These are phyloP conservation scores for Oxystoma pomonae DNA, from an alignment of 2,888 invertebrate species.

Conservation along the genomic window DNA sequence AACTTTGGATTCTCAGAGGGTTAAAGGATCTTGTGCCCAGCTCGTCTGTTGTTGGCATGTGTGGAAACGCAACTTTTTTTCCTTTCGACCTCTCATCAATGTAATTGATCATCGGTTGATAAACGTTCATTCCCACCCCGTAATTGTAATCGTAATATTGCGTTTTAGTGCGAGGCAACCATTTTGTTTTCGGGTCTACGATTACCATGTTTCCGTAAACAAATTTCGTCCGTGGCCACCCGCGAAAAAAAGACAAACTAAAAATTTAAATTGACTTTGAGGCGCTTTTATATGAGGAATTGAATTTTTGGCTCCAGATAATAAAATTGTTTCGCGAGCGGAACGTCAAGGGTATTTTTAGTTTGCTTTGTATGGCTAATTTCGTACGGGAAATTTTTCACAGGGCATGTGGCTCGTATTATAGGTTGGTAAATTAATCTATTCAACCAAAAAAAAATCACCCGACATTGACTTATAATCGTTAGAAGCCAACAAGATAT, in stretches of 20 bases:
- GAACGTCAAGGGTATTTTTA: neutral
- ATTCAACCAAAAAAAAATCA: too few species aligned
- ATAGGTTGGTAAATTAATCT: too few species aligned
- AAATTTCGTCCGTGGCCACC: neutral
- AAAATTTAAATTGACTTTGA: neutral
- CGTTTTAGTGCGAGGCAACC: slow-evolving; percentile 53
- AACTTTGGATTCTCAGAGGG: slow-evolving; percentile 61
- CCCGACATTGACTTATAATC: too few species aligned
- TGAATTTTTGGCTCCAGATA: neutral
- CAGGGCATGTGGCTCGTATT: too few species aligned
- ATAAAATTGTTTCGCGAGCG: neutral
- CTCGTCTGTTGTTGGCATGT: slow-evolving; percentile 72
- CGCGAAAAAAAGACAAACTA: neutral
- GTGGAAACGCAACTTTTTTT: slow-evolving; percentile 49
- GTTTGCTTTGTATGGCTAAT: neutral
- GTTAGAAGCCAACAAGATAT: too few species aligned
- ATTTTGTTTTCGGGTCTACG: slow-evolving; percentile 25
- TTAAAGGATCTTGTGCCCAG: slow-evolving; percentile 64
- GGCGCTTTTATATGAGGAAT: neutral
- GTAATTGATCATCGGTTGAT: slow-evolving; percentile 85
- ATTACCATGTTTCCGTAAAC: neutral
- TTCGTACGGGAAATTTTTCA: too few species aligned
- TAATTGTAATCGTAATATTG: slow-evolving; percentile 78
- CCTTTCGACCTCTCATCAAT: slow-evolving; percentile 57
- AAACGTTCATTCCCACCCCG: slow-evolving; percentile 78